Percentiles rank a stretch among this genome's conserved stretches.
Evolutionary conservation across 1,140 invertebrate genomes (phyloP).

Genomic region (Phortica variegata): DNA sequence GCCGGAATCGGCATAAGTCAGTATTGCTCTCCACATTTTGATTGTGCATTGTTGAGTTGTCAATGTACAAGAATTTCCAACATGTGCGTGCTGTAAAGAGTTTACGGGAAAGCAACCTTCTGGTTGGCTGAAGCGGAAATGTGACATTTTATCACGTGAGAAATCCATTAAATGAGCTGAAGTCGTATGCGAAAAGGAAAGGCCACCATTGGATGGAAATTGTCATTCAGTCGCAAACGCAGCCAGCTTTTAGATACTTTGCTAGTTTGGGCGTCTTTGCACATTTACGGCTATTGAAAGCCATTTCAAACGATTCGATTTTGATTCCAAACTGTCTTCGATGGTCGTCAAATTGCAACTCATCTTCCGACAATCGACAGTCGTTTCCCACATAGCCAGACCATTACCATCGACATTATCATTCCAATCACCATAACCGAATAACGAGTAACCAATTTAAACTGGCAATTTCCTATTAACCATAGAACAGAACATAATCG

Average conservation of each 20-base stretch:
- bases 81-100: too few relatives aligned
- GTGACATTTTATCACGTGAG: conserved; percentile 35
- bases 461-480: conserved; percentile 16
- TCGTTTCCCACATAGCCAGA: conserved; percentile 34
- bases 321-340: conserved; percentile 21
- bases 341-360: conserved; percentile 31
- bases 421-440: conserved; percentile 38
- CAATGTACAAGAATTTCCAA: conserved; percentile 10
- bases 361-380: conserved; percentile 32
- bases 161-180: conserved; percentile 24
- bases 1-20: too few relatives aligned
- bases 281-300: background rate
- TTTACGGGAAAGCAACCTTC: too few relatives aligned
- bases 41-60: conserved; percentile 5
- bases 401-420: conserved; percentile 39
- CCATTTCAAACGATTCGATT: conserved; percentile 19
- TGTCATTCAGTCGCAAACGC: conserved; percentile 18
- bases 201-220: too few relatives aligned
- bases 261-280: conserved; percentile 8
- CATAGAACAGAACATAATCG: conserved; percentile 5
- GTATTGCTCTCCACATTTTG: conserved; percentile 6
- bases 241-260: conserved; percentile 5
- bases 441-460: conserved; percentile 18
- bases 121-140: conserved; percentile 6
- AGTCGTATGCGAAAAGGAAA: conserved; percentile 5